Evolutionary conservation across 2,888 invertebrate genomes (phyloP).

Genomic region (Napeogenes sylphis): DNA sequence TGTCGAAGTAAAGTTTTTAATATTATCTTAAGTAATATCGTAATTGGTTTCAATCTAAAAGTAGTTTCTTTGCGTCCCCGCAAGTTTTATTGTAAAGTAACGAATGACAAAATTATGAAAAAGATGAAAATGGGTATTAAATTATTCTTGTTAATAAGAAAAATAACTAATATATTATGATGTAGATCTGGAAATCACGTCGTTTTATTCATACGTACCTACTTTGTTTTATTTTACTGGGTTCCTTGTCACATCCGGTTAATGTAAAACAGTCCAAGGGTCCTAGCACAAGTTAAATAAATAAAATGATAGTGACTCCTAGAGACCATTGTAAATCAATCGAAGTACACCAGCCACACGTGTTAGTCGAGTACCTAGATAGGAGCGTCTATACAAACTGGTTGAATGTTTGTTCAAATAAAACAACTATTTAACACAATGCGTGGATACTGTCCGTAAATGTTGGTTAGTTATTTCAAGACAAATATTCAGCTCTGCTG

Average conservation of each 20-base stretch:
- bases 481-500: constrained; percentile 11
- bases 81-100: no score
- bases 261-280: constrained; percentile 3
- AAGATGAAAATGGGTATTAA: no score
- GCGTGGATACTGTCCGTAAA: constrained; percentile 7
- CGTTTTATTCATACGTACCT: not conserved
- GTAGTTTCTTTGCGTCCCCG: no score
- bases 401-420: constrained; percentile 21
- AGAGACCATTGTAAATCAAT: constrained; percentile 23
- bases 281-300: constrained; percentile 1
- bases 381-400: constrained; percentile 28
- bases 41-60: not conserved
- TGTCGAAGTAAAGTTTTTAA: constrained; percentile 1
- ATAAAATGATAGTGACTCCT: constrained; percentile 12
- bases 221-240: not conserved
- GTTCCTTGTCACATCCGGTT: not conserved
- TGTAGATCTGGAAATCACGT: not conserved
- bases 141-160: not conserved
- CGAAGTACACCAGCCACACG: constrained; percentile 34
- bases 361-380: constrained; percentile 41
- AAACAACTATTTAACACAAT: constrained; percentile 16
- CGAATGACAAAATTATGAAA: no score
- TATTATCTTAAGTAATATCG: not conserved
- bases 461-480: constrained; percentile 2
- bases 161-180: not conserved